Evolutionary conservation across 2,888 invertebrate species (phyloP).

Genomic region (Melipona bicolor): DNA sequence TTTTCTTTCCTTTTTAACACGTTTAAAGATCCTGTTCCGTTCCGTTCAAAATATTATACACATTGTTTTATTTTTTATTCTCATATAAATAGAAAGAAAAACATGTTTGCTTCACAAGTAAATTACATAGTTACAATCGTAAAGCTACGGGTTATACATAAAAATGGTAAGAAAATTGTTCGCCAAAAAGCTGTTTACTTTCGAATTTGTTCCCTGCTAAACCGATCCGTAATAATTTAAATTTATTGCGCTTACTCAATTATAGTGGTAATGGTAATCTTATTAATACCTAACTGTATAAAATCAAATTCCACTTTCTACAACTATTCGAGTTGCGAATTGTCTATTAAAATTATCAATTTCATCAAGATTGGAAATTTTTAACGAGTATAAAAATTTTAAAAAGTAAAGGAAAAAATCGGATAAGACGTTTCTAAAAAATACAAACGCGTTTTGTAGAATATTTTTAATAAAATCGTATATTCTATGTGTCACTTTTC

Average conservation of each 20-base stretch:
- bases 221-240: background rate
- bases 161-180: constrained; percentile 19
- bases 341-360: background rate
- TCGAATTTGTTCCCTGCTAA: background rate
- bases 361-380: constrained; percentile 10
- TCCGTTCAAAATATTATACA: background rate
- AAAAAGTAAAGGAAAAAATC: background rate
- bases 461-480: constrained; percentile 10
- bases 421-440: constrained; percentile 8
- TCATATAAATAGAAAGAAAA: background rate
- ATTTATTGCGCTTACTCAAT: background rate
- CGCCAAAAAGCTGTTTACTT: background rate
- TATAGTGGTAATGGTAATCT: background rate
- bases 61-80: background rate
- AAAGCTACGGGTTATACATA: constrained; percentile 17
- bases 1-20: background rate
- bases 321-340: background rate
- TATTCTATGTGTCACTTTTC: constrained; percentile 95
- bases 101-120: constrained; percentile 7
- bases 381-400: constrained; percentile 2
- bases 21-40: background rate
- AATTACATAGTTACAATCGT: constrained; percentile 9
- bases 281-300: background rate
- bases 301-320: constrained; percentile 6
- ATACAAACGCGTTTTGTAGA: background rate